Evolutionary conservation across 1,140 invertebrate species (phyloP).

Genomic region (Drosophila sp.): DNA sequence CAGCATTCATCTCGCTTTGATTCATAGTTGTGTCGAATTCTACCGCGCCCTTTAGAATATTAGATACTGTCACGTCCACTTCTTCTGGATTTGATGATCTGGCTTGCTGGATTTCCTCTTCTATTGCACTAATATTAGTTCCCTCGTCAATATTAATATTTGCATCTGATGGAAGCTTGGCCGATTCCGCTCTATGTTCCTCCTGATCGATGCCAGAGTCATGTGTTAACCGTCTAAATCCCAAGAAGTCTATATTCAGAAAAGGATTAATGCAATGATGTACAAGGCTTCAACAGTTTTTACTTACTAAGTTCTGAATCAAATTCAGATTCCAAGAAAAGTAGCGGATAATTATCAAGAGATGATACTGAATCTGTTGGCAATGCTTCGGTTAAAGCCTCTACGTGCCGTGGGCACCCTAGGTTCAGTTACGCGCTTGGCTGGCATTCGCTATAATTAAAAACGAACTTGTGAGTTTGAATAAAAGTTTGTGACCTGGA

Average conservation of each 20-base stretch:
- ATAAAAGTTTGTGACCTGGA: background rate
- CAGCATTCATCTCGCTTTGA: background rate
- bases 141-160: constrained; percentile 18
- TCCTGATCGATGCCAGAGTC: constrained; percentile 66
- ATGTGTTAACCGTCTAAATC: constrained; percentile 53
- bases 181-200: constrained; percentile 19
- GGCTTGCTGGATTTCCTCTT: constrained; percentile 17
- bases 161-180: constrained; percentile 13
- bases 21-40: constrained; percentile 5
- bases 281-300: background rate
- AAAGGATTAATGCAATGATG: background rate
- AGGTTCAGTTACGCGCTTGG: constrained; percentile 5
- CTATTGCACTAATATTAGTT: constrained; percentile 1
- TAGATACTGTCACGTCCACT: background rate
- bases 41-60: background rate
- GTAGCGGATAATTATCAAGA: background rate
- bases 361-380: background rate
- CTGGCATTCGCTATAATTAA: constrained; percentile 37
- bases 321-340: constrained; percentile 48
- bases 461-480: background rate
- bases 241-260: constrained; percentile 51
- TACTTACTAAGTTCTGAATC: constrained; percentile 49
- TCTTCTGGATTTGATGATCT: background rate
- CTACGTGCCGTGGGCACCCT: background rate
- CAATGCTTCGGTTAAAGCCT: background rate